Evolutionary conservation across 2,113 vertebrate genomes (phyloP), one percentile per base, ranked within the genome.

Genomic region (Phoxinus phoxinus): DNA sequence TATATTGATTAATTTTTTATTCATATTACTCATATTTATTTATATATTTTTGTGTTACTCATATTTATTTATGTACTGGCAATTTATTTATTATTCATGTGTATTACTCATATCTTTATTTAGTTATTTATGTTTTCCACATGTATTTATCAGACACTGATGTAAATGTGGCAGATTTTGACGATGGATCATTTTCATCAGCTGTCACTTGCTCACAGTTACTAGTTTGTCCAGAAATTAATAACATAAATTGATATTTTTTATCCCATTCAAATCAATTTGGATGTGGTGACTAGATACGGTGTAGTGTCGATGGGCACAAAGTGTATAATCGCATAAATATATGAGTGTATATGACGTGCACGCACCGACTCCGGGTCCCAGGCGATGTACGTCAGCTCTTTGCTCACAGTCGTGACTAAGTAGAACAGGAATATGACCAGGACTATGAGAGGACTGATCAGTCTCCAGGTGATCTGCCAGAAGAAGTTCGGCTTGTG

Each of bases 401-500:
- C 86, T 85, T 96, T 72, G 35, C 25, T 82, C 46, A 83, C 41
- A 7, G 63, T 88, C 30, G 84, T 86, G 35, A 81, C 32, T 0
- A 99, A 94, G 92, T 96, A 99, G 91, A 97, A 97, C 0, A 99
- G 2, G 85, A 99, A 93, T 89, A 99, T 98, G 85, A 96, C 32
- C 83, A 98, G 53, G 96, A 99, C 98, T 56, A 99, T 94, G 81
- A 98, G 88, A 0, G 98, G 98, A 83, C 98, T 99, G 81, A 99
- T 0, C 27, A 96, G 27, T 77, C 98, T 95, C 98, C 98, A 99
- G 0, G 94, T 96, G 65, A 87, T 69, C 88, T 99, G 98, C 98
- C 98, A 99, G 95, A 99, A 99, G 72, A 99, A 92, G 83, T 97
- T 99, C 27, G 98, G 98, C 86, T 97, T 98, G 92, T 99, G 97